Evolutionary conservation across 2,113 vertebrate species (phyloP).

Genomic region (Origma solitaria): DNA sequence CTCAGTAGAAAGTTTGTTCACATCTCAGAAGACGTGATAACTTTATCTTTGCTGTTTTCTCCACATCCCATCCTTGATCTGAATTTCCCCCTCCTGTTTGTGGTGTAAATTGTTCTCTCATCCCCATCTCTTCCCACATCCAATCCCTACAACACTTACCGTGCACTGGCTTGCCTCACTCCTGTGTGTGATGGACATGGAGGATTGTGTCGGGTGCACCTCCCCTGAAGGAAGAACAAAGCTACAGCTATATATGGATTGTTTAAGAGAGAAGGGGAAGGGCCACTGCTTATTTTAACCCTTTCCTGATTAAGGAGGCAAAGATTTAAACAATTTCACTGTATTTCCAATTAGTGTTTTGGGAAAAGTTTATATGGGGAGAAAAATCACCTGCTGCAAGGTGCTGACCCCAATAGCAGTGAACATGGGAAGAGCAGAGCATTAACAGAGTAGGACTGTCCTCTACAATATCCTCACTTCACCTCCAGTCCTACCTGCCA

Average conservation of each 20-base stretch:
- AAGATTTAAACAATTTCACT: background rate
- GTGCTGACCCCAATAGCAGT: background rate
- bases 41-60: background rate
- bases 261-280: background rate
- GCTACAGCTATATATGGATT: background rate
- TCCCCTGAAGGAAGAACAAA: conserved; percentile 52
- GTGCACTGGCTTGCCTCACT: conserved; percentile 71
- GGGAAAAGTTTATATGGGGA: background rate
- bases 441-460: background rate
- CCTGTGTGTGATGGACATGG: conserved; percentile 60
- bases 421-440: background rate
- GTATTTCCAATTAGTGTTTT: background rate
- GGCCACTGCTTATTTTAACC: background rate
- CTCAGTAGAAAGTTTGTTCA: background rate
- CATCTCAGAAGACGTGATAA: background rate
- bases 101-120: background rate
- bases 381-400: background rate
- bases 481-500: background rate
- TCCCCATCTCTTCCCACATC: background rate
- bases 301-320: background rate
- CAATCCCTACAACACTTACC: conserved; percentile 40
- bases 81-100: background rate
- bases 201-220: conserved; percentile 43
- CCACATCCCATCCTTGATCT: background rate
- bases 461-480: background rate